phyloP scores from a whole-genome alignment of 2,888 invertebrate species.

The Patella pellucida region DNA sequence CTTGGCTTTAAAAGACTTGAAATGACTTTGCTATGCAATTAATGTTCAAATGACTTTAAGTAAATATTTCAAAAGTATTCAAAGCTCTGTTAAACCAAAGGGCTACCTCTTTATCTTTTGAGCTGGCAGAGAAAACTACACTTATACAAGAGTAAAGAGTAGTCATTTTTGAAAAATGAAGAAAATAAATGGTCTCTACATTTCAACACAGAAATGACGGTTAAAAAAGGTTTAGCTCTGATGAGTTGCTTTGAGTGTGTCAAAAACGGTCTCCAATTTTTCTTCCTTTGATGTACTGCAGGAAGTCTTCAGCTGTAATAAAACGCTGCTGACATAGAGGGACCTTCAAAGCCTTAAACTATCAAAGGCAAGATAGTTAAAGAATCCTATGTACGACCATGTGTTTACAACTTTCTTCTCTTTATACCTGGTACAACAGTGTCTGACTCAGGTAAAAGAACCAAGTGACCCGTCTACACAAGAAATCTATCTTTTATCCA shows the following conservation, averaged over 20 bases:
- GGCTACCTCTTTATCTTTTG: no score
- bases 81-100: no score
- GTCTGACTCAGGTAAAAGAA: not conserved
- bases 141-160: not conserved
- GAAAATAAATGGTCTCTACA: not conserved
- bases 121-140: not conserved
- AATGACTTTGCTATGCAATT: not conserved
- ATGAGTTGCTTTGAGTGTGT: constrained; percentile 2
- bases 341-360: constrained; percentile 9
- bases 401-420: constrained; percentile 26
- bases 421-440: constrained; percentile 25
- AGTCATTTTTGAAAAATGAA: not conserved
- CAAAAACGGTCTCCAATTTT: not conserved
- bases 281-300: not conserved
- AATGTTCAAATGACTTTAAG: not conserved
- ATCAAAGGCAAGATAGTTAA: constrained; percentile 8
- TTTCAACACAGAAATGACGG: not conserved
- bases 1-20: no score
- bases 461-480: not conserved
- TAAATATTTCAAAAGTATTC: not conserved
- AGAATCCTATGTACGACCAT: constrained; percentile 29
- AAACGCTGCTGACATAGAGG: not conserved
- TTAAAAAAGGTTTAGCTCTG: not conserved
- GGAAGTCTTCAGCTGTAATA: constrained; percentile 5
- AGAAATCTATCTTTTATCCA: not conserved